phyloP scores from a whole-genome alignment of 35 echinoderm and acorn worm species.

The Chiridota heheva region DNA sequence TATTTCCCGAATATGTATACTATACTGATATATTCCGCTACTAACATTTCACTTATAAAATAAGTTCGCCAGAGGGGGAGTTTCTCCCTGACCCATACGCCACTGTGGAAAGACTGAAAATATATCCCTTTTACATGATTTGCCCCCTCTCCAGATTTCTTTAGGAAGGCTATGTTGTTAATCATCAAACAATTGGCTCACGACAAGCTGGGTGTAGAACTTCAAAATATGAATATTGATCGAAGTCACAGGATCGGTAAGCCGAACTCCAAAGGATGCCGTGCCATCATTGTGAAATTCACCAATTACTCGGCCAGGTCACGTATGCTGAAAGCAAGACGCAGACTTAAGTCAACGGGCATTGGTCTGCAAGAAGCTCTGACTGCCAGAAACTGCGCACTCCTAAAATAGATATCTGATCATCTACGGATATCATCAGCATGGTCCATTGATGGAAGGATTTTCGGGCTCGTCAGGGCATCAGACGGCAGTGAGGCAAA shows the following conservation, averaged over 20 bases:
- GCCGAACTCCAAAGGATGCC: not conserved
- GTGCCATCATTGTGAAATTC: constrained; percentile 50
- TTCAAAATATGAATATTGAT: constrained; percentile 18
- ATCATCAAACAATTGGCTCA: constrained; percentile 20
- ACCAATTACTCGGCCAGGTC: constrained; percentile 12
- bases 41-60: no score
- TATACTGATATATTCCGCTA: no score
- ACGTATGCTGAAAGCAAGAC: not conserved
- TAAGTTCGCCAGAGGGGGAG: no score
- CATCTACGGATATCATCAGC: not conserved
- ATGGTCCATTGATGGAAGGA: not conserved
- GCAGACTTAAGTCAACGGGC: constrained; percentile 20
- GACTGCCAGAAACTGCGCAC: not conserved
- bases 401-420: not conserved
- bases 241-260: constrained; percentile 34
- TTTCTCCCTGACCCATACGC: no score
- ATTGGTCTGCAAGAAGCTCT: constrained; percentile 52
- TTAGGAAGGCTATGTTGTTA: no score
- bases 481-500: not conserved
- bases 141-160: no score
- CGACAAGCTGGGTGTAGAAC: not conserved
- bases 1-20: no score
- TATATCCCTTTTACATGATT: no score
- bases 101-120: no score
- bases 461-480: not conserved